Base-by-base conservation (phyloP, 2,113 vertebrate genomes). In the Brachyhypopomus occidentalis region DNA sequence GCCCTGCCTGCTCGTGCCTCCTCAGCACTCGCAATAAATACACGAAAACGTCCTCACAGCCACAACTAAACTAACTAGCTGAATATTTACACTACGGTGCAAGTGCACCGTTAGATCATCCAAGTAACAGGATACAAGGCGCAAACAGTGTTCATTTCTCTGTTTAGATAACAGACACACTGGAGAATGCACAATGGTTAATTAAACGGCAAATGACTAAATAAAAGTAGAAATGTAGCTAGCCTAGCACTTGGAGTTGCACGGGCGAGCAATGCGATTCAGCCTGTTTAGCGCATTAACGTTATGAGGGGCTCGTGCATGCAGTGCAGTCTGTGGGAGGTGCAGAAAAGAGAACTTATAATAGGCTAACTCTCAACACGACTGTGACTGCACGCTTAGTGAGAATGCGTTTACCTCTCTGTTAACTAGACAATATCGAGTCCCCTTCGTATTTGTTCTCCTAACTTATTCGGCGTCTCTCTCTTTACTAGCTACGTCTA, bases 401-500 rank as follows among this genome's bases (percentile, higher is more conserved):
- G 8, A 19, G 17, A 11, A 55, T 27, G 22, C n/a, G 6, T 17
- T 82, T 82, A 85, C 84, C 80, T 85, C 76, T 63, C 71, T 34
- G 74, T 8, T 6, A 23, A 27, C 20, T 64, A n/a, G 41, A 16
- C 22, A 41, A 38, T 41, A 59, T 19, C 9, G 66, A 60, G 19
- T 81, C 22, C 34, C 23, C 25, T 77, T 78, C 48, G 52, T 66
- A 73, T 81, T 73, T 62, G 72, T 60, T 23, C 75, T 75, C 12
- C 12, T 59, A 64, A 59, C 56, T 25, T 41, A 67, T 73, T 48
- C 66, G 34, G 17, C 72, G 58, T 58, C 34, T 72, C 36, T 22
- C 77, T 41, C 58, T 77, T 77, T 79, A 63, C 66, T 52, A 83
- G 45, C 66, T 63, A 72, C 69, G 16, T 41, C 62, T 55, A 11